Conservation (phyloP, 2,113 vertebrate species). For the human (Homo sapiens) region GRCh38 chr7:36549501-36550000, state of each 20-base stretch:
- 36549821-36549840: neutral
- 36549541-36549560: neutral
- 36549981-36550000: neutral
- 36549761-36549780: neutral
- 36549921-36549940: neutral
- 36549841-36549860: neutral
- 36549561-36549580: accelerated
- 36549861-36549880: neutral
- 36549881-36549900: neutral
- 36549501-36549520: conserved; percentile 10
- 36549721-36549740: neutral
- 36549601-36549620: too few relatives aligned
- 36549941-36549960: neutral
- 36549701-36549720: neutral
- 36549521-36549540: neutral
- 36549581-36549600: neutral
- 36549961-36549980: neutral
- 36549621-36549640: neutral
- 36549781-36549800: neutral
- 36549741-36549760: neutral
- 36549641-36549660: neutral
- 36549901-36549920: neutral
- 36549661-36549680: neutral
- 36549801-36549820: neutral
- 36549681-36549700: neutral